Percentiles rank a stretch among this genome's conserved stretches.
Conservation (phyloP, 1,140 invertebrate species). For the Drosophila ironensis region DNA sequence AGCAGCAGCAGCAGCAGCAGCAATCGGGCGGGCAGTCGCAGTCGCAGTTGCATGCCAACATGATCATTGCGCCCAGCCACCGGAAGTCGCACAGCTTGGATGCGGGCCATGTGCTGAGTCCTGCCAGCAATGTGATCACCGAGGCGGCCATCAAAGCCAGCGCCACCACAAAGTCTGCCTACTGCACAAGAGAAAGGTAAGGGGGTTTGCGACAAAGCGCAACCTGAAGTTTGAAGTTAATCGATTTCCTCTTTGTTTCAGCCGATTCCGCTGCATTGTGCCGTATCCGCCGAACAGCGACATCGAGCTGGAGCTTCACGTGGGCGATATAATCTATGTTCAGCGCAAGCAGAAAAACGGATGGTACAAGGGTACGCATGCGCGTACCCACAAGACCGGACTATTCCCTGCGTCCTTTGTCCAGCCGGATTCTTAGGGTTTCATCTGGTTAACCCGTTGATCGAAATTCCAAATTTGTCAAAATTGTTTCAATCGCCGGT, state of each 20-base stretch:
- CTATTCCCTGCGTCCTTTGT: constrained; percentile 97
- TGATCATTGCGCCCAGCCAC: constrained; percentile 84
- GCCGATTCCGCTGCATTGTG: constrained; percentile 92
- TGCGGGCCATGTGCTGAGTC: constrained; percentile 83
- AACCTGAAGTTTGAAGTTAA: neutral
- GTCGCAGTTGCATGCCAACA: constrained; percentile 65
- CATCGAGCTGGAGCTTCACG: constrained; percentile 93
- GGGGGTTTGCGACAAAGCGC: no score
- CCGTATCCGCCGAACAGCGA: constrained; percentile 98
- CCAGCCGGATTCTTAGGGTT: constrained; percentile 83
- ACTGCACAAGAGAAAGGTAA: constrained; percentile 70
- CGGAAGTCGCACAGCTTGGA: constrained; percentile 91
- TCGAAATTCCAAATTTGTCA: constrained; percentile 48
- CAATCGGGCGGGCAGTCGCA: constrained; percentile 44
- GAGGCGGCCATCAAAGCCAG: constrained; percentile 75
- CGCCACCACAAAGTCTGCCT: constrained; percentile 71
- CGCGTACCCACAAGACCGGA: constrained; percentile 94
- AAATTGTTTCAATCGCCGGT: constrained; percentile 51
- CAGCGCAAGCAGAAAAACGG: constrained; percentile 96
- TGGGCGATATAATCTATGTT: constrained; percentile 95
- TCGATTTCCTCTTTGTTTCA: constrained; percentile 67
- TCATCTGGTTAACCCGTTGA: constrained; percentile 2
- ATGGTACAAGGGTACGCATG: constrained; percentile 96
- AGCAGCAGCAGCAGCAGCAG: constrained; percentile 42
- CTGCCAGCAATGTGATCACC: constrained; percentile 44